Evolutionary conservation across 2,113 vertebrate species (phyloP).

Genomic region (Cyanoramphus novaezelandiae): DNA sequence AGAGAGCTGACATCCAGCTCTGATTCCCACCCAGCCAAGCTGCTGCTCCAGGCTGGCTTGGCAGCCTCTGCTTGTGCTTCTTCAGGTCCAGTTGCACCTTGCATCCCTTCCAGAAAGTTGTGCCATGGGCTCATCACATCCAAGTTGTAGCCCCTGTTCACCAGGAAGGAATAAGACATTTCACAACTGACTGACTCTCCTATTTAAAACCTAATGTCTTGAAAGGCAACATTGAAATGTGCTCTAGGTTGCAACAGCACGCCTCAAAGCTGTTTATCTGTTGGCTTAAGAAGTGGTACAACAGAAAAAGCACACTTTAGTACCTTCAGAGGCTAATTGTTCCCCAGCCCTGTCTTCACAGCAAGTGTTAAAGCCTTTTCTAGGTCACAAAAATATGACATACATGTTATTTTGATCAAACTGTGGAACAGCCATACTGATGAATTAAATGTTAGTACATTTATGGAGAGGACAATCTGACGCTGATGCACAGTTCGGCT

Average conservation of each 20-base stretch:
- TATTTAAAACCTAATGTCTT: background rate
- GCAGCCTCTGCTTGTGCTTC: background rate
- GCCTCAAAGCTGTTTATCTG: background rate
- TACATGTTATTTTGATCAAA: background rate
- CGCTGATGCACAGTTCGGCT: background rate
- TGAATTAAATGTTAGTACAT: background rate
- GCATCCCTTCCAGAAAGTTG: background rate
- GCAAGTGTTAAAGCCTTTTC: background rate
- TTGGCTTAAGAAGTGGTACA: background rate
- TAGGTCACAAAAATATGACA: background rate
- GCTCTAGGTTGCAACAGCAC: background rate
- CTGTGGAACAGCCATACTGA: background rate
- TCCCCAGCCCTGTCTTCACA: background rate
- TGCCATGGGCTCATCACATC: accelerated
- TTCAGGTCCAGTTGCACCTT: background rate
- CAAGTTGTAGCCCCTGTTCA: background rate
- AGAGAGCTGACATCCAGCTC: background rate
- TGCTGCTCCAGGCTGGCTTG: background rate
- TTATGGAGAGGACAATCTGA: background rate
- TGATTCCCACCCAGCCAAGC: background rate
- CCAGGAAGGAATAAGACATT: background rate
- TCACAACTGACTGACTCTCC: background rate
- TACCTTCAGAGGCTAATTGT: background rate
- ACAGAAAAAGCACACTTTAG: background rate
- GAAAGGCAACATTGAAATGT: background rate